These are phyloP conservation scores for Macquaria ambigua DNA, from an alignment of 2,113 vertebrate genomes.

Conservation along the genomic window DNA sequence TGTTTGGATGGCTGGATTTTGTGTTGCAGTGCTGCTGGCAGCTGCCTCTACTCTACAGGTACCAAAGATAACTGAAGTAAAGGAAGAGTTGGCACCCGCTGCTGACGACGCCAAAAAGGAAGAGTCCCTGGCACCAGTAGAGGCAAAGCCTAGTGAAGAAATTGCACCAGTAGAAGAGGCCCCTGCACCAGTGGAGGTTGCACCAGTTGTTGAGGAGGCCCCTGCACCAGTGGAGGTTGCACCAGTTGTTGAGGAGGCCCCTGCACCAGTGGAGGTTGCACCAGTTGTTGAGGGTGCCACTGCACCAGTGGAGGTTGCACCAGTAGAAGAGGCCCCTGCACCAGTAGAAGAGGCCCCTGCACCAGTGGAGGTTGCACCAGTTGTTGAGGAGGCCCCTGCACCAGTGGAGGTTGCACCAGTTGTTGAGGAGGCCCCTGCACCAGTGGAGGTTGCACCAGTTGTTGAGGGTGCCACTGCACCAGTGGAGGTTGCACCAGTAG, in stretches of 20 bases:
- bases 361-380: background rate
- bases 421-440: background rate
- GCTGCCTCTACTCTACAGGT: slow-evolving; percentile 63
- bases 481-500: slow-evolving; percentile 6
- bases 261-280: background rate
- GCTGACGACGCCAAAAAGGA: slow-evolving; percentile 26
- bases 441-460: background rate
- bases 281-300: background rate
- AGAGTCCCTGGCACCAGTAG: background rate
- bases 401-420: background rate
- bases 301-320: background rate
- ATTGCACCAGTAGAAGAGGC: background rate
- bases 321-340: slow-evolving; percentile 20
- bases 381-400: background rate
- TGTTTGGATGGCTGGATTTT: slow-evolving; percentile 77
- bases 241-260: background rate
- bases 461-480: slow-evolving; percentile 10
- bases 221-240: background rate
- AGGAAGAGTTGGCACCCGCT: slow-evolving; percentile 7
- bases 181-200: background rate
- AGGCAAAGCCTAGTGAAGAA: slow-evolving; percentile 26
- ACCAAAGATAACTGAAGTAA: slow-evolving; percentile 35
- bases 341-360: slow-evolving; percentile 16
- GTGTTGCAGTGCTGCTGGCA: slow-evolving; percentile 81
- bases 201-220: background rate